Conservation (phyloP, 2,888 invertebrate species). For the Platypus cylindrus region DNA sequence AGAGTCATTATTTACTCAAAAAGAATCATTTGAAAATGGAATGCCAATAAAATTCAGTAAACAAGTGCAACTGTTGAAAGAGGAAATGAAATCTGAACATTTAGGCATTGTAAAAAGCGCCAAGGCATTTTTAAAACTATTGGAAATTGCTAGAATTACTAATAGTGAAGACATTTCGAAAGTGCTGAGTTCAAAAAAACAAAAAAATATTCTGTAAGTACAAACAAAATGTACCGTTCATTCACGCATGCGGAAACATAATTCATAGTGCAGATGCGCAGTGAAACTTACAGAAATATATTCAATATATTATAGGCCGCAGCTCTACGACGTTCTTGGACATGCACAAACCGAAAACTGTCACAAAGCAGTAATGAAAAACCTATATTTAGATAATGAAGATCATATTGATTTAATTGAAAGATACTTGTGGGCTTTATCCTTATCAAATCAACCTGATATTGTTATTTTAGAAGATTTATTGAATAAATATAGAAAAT, state of each 20-base stretch:
- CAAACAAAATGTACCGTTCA: too few species aligned
- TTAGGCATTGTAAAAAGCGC: constrained; percentile 54
- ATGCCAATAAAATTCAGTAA: constrained; percentile 15
- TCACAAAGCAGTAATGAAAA: constrained; percentile 54
- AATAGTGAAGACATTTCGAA: constrained; percentile 46
- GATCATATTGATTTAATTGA: constrained; percentile 41
- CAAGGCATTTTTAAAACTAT: constrained; percentile 47
- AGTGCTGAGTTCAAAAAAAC: constrained; percentile 43
- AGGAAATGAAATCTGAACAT: constrained; percentile 40
- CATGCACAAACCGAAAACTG: constrained; percentile 55
- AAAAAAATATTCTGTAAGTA: constrained; percentile 42
- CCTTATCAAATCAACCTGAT: constrained; percentile 53
- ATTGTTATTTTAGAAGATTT: constrained; percentile 41
- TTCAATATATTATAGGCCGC: constrained; percentile 36
- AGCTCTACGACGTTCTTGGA: constrained; percentile 57
- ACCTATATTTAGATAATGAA: constrained; percentile 44
- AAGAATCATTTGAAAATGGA: constrained; percentile 16
- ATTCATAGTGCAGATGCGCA: background rate
- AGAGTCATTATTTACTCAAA: constrained; percentile 25
- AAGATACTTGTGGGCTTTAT: constrained; percentile 60
- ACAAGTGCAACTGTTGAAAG: constrained; percentile 35
- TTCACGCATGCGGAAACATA: background rate
- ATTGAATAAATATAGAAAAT: constrained; percentile 36
- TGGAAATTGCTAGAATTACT: constrained; percentile 47
- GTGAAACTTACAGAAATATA: background rate